Evolutionary conservation across 2,113 vertebrate genomes (phyloP).

Genomic region (Nematolebias whitei): DNA sequence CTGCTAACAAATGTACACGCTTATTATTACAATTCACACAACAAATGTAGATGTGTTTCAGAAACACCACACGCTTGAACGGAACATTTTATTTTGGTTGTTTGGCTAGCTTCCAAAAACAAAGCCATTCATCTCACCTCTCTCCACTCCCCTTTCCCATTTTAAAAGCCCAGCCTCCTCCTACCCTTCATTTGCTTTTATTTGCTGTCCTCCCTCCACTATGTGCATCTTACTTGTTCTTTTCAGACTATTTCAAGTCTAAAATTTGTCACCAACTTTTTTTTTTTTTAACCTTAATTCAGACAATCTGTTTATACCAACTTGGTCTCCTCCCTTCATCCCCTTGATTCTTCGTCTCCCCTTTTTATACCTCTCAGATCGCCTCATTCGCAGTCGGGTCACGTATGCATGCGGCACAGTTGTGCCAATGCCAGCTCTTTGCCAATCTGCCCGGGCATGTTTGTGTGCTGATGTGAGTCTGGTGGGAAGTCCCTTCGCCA

Average conservation of each 20-base stretch:
- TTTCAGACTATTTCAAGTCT: constrained; percentile 59
- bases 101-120: constrained; percentile 62
- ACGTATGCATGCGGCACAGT: constrained; percentile 80
- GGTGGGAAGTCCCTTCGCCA: constrained; percentile 53
- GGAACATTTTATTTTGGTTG: constrained; percentile 34
- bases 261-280: constrained; percentile 61
- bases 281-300: constrained; percentile 46
- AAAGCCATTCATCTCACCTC: constrained; percentile 60
- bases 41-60: not conserved
- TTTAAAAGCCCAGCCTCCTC: constrained; percentile 51
- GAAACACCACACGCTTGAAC: constrained; percentile 36
- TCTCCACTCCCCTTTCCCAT: constrained; percentile 51
- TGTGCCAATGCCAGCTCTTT: constrained; percentile 80
- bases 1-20: constrained; percentile 7
- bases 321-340: constrained; percentile 53
- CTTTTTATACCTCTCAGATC: constrained; percentile 63
- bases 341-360: constrained; percentile 63
- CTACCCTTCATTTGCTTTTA: constrained; percentile 56
- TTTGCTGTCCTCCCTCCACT: constrained; percentile 48
- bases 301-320: constrained; percentile 54
- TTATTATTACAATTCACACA: constrained; percentile 9
- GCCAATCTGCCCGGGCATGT: constrained; percentile 74
- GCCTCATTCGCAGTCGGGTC: constrained; percentile 78
- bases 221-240: constrained; percentile 55
- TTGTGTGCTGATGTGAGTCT: constrained; percentile 61